Evolutionary conservation across 1,140 invertebrate species (phyloP), one percentile per base, ranked within the genome.

Genomic region (Steinernema feltiae): DNA sequence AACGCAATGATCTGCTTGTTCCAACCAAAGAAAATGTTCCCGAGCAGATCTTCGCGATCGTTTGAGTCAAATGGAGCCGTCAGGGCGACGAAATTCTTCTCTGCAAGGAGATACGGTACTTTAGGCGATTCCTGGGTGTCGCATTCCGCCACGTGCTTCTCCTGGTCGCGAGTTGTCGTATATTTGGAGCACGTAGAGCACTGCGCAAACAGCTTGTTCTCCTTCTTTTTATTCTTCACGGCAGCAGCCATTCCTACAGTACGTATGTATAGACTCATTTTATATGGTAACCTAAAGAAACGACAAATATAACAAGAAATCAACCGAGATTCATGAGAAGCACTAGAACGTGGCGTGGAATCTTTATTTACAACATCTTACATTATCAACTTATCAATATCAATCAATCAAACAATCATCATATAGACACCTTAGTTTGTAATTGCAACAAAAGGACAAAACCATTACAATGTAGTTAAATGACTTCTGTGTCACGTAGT

Each of bases 141-240:
- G 24, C 53, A 63, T 63, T 63, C 53, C 7, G 24, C 53, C 53
- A 15, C 24, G 53, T 63, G 53, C 24, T 27, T 15, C 53, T 63
- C 53, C 12, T 15, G 15, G 53, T 63, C 53, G 3, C 53, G 53
- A 12, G 53, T n/a, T 15, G 24, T 3, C 7, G 24, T 63, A 3
- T 3, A n/a, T 27, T 63, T 63, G 7, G 12, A 12, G 24, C 53
- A 63, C 2, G 7, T 21, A 3, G 53, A 21, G 53, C 53, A 63
- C 24, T 63, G 15, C 7, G 24, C 12, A 21, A 63, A 63, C 15
- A 27, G 53, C 53, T 63, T n/a, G n/a, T n/a, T 63, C 53, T 63
- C 53, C 53, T 63, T 63, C 53, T 63, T 63, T 63, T 63, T 63
- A 21, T 27, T 63, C 24, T 63, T 63, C 53, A 3, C 53, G 7